Percentiles rank a stretch among this genome's conserved stretches.
Evolutionary conservation across 2,888 invertebrate species (phyloP).

Genomic region (Dasypolia templi): DNA sequence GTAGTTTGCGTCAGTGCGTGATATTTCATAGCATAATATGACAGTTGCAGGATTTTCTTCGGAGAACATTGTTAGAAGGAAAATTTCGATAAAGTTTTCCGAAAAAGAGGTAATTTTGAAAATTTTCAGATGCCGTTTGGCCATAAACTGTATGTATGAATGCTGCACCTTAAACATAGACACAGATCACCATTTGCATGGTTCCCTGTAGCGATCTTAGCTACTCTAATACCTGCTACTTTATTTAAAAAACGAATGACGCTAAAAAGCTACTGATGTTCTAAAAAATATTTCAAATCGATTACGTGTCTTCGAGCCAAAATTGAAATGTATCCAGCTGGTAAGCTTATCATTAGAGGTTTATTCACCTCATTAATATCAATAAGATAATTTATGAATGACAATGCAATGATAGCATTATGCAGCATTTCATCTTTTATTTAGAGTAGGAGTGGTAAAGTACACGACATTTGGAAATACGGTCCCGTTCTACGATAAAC

Average conservation of each 20-base stretch:
- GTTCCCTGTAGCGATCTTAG: not conserved
- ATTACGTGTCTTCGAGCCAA: not conserved
- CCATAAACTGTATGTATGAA: not conserved
- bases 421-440: constrained; percentile 39
- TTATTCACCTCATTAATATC: constrained; percentile 6
- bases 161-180: not conserved
- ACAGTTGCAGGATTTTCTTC: constrained; percentile 15
- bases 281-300: not conserved
- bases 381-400: constrained; percentile 39
- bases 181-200: not conserved
- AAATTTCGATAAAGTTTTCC: not conserved
- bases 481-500: constrained; percentile 9
- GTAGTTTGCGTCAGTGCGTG: constrained; percentile 39
- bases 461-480: constrained; percentile 30
- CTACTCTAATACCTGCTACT: too few species aligned
- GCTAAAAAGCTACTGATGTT: too few species aligned
- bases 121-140: too few species aligned
- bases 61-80: not conserved
- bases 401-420: constrained; percentile 27
- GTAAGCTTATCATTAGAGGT: not conserved
- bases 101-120: too few species aligned
- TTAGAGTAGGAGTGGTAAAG: constrained; percentile 48
- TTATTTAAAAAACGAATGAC: too few species aligned
- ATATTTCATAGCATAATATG: constrained; percentile 39
- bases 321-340: not conserved